These are phyloP conservation scores for Tachystola acroxantha DNA, from an alignment of 2,888 invertebrate species.

Conservation along the genomic window DNA sequence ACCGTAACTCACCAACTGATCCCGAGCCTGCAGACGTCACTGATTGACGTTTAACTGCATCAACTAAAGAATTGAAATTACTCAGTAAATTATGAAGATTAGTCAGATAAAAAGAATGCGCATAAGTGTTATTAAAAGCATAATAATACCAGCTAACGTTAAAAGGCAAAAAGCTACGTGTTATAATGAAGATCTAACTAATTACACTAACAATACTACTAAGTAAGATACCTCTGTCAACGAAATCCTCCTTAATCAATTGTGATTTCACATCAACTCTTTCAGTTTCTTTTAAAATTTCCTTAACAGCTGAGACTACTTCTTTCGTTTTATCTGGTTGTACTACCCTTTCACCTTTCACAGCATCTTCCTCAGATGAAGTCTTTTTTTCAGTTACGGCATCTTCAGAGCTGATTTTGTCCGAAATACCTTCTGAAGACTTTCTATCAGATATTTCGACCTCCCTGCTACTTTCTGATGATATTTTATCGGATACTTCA, in stretches of 20 bases:
- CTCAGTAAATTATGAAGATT: no score
- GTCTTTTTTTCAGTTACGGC: slow-evolving; percentile 73
- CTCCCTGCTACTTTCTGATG: slow-evolving; percentile 72
- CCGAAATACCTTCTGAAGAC: slow-evolving; percentile 72
- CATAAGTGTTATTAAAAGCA: no score
- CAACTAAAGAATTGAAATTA: no score
- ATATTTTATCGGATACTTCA: slow-evolving; percentile 70
- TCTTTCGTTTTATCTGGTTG: no score
- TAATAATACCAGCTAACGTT: no score
- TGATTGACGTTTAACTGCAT: slow-evolving; percentile 57
- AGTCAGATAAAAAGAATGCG: no score
- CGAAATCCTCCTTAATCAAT: slow-evolving; percentile 35
- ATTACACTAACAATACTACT: no score
- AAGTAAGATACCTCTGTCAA: slow-evolving; percentile 54
- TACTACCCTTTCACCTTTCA: no score
- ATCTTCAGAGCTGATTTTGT: slow-evolving; percentile 72
- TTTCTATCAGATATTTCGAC: slow-evolving; percentile 71
- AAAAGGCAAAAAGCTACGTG: no score
- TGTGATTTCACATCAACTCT: slow-evolving; percentile 32
- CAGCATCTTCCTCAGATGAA: slow-evolving; percentile 63
- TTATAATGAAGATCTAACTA: no score
- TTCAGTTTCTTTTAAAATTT: slow-evolving; percentile 29
- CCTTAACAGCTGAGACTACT: slow-evolving; percentile 19
- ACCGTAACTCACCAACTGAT: slow-evolving; percentile 57
- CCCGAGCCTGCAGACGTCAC: slow-evolving; percentile 69